These are phyloP conservation scores for Dryocosmus kuriphilus DNA, from an alignment of 2,888 invertebrate species.

Conservation along the genomic window DNA sequence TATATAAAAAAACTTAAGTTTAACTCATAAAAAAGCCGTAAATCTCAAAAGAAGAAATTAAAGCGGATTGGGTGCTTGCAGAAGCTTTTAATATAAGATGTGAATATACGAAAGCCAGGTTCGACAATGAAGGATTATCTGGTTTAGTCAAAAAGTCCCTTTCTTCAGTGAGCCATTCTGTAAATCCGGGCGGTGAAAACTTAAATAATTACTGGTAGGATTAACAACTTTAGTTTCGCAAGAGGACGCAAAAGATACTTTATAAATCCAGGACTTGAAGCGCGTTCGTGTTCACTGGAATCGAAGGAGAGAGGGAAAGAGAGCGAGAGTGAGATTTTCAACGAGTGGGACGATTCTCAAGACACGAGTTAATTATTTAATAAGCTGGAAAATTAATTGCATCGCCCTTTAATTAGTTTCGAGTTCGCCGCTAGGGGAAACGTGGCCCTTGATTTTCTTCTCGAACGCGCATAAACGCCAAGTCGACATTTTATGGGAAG, in stretches of 20 bases:
- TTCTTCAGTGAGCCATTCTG: constrained; percentile 45
- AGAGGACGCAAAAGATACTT: constrained; percentile 43
- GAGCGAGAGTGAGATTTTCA: constrained; percentile 39
- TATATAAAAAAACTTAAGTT: too few relatives aligned
- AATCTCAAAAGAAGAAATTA: constrained; percentile 17
- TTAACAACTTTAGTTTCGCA: constrained; percentile 63
- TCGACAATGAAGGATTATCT: constrained; percentile 37
- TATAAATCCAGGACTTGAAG: constrained; percentile 50
- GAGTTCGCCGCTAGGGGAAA: constrained; percentile 40
- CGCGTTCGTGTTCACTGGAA: constrained; percentile 40
- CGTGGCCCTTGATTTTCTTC: constrained; percentile 33
- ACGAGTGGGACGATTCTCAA: constrained; percentile 53
- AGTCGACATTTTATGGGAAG: constrained; percentile 3
- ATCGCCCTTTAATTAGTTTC: constrained; percentile 53
- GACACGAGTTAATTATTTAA: constrained; percentile 74
- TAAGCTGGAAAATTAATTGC: constrained; percentile 65
- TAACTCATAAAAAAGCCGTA: neutral
- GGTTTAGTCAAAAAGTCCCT: constrained; percentile 40
- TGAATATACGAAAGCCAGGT: constrained; percentile 38
- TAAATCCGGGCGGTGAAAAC: constrained; percentile 62
- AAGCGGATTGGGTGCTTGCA: neutral
- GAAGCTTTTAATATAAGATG: constrained; percentile 18
- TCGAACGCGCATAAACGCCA: constrained; percentile 13
- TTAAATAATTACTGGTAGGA: constrained; percentile 69
- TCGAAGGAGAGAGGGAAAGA: constrained; percentile 35